Evolutionary conservation across 37 sponge, comb jelly and placozoan genomes (phyloP).

Genomic region (Cliona cf. orientalis): DNA sequence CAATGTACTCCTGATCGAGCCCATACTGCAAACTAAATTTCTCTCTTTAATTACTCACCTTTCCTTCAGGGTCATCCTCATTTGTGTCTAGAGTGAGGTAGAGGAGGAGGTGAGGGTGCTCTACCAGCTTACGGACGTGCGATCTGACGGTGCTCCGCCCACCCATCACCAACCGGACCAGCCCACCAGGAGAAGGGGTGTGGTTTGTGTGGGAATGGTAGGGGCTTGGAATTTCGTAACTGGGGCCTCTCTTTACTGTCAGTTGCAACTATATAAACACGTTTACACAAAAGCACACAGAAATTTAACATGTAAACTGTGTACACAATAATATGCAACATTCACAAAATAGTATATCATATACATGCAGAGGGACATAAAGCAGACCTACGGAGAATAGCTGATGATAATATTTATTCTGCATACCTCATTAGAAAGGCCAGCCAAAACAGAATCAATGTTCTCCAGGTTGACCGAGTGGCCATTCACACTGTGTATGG

Average conservation of each 20-base stretch:
- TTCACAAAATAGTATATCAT: too few relatives aligned
- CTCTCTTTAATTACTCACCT: slow-evolving; percentile 18
- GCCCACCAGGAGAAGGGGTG: slow-evolving; percentile 5
- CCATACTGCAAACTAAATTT: too few relatives aligned
- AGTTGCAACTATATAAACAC: not conserved
- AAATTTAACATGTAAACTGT: too few relatives aligned
- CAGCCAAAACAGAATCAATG: slow-evolving; percentile 25
- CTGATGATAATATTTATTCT: too few relatives aligned
- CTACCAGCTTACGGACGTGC: not conserved
- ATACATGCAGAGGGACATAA: too few relatives aligned
- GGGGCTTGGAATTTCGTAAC: not conserved
- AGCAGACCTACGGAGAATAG: too few relatives aligned
- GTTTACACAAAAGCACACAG: too few relatives aligned
- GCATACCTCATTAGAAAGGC: not conserved
- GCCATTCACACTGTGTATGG: slow-evolving; percentile 40
- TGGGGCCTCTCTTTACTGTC: not conserved
- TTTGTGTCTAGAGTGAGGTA: slow-evolving; percentile 72
- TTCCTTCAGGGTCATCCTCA: slow-evolving; percentile 60
- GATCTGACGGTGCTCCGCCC: not conserved
- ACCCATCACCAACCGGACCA: slow-evolving; percentile 24
- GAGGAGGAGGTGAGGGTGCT: slow-evolving; percentile 43
- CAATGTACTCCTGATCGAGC: too few relatives aligned
- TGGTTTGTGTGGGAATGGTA: not conserved
- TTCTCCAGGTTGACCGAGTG: slow-evolving; percentile 24
- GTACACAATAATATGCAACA: too few relatives aligned